Evolutionary conservation across 1,140 invertebrate species (phyloP).

Genomic region (Penaeus chinensis): DNA sequence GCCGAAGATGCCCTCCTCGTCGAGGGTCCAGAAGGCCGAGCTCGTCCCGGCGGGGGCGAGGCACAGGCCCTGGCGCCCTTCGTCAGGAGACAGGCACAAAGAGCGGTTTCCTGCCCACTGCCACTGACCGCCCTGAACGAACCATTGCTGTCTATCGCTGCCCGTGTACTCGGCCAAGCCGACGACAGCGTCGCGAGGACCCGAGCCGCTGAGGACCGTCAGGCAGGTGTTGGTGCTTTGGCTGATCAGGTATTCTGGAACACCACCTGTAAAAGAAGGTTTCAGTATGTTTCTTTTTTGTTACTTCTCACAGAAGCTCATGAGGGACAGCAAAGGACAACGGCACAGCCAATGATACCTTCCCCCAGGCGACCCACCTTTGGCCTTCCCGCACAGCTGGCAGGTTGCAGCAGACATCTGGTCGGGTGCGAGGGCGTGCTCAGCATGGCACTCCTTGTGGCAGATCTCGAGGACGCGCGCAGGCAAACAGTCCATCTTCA

Average conservation of each 20-base stretch:
- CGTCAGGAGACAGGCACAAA: constrained; percentile 13
- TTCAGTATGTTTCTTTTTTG: constrained; percentile 2
- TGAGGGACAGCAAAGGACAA: constrained; percentile 7
- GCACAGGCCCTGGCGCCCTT: not conserved
- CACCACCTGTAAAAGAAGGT: not conserved
- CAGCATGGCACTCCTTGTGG: not conserved
- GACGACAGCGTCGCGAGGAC: constrained; percentile 11
- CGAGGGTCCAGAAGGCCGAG: not conserved
- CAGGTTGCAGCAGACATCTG: too few species aligned
- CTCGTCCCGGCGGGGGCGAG: not conserved
- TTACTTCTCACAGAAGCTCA: not conserved
- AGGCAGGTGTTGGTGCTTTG: constrained; percentile 39
- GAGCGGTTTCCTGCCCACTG: constrained; percentile 25
- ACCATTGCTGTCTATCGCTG: constrained; percentile 28
- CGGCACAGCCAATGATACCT: not conserved
- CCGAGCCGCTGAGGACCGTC: constrained; percentile 17
- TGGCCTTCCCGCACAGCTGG: too few species aligned
- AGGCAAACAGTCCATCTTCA: not conserved
- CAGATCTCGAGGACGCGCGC: not conserved
- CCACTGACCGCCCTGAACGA: constrained; percentile 13
- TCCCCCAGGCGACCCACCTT: too few species aligned
- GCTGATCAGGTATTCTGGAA: constrained; percentile 13
- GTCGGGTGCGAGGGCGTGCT: too few species aligned
- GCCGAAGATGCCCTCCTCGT: not conserved
- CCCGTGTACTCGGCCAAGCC: constrained; percentile 21